A percentile compares a stretch with the other conserved stretches of the same genome.
These are phyloP conservation scores for Aplochiton taeniatus DNA, from an alignment of 2,797 vertebrate species.

Conservation along the genomic window DNA sequence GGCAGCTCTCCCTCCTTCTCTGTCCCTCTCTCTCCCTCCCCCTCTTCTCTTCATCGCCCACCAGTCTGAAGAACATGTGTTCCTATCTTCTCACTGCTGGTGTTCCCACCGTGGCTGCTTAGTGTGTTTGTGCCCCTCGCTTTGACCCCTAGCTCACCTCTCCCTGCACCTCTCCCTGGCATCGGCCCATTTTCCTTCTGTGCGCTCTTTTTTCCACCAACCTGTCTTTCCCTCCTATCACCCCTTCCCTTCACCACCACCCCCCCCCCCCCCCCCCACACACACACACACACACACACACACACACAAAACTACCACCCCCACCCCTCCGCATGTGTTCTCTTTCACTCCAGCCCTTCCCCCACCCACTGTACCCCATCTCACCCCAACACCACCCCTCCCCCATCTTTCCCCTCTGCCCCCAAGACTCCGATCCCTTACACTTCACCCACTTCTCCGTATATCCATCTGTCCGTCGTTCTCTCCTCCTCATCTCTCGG, in stretches of 20 bases:
- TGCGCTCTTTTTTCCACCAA: too few relatives aligned
- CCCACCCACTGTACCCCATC: constrained; percentile 44
- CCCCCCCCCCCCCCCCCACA: too few relatives aligned
- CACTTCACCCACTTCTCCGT: constrained; percentile 72
- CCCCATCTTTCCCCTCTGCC: background rate
- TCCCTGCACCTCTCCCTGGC: too few relatives aligned
- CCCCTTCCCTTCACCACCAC: too few relatives aligned
- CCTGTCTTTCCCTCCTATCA: constrained; percentile 34
- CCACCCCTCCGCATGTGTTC: background rate
- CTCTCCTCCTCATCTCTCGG: constrained; percentile 39
- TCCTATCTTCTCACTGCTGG: too few relatives aligned
- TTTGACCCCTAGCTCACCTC: too few relatives aligned
- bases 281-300: too few relatives aligned
- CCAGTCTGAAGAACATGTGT: too few relatives aligned
- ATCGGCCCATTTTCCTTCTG: too few relatives aligned
- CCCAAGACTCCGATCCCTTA: constrained; percentile 60
- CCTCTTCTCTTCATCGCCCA: constrained; percentile 28
- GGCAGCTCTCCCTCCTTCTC: constrained; percentile 6
- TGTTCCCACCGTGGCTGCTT: too few relatives aligned
- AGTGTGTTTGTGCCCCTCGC: too few relatives aligned
- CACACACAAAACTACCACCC: too few relatives aligned
- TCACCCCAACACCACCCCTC: constrained; percentile 24
- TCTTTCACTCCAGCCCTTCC: background rate
- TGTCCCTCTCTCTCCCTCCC: constrained; percentile 47
- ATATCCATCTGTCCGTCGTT: constrained; percentile 68